These are phyloP conservation scores for Patella ulyssiponensis DNA, from an alignment of 2,888 invertebrate species.

Conservation along the genomic window DNA sequence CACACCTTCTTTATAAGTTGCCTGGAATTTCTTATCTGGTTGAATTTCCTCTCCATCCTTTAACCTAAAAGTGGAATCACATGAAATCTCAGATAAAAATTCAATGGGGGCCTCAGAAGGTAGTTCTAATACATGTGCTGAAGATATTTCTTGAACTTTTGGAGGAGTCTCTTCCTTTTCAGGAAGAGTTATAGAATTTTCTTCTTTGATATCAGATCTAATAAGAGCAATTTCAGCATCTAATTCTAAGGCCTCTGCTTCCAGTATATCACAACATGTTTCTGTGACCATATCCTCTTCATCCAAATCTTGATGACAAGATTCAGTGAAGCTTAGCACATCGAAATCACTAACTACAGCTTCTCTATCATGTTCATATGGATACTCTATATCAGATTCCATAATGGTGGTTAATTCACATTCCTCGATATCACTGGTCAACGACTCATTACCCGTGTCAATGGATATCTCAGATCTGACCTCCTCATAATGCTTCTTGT, in stretches of 20 bases:
- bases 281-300: background rate
- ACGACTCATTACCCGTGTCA: constrained; percentile 38
- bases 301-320: background rate
- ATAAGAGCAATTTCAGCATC: constrained; percentile 3
- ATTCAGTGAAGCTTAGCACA: background rate
- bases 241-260: background rate
- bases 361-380: background rate
- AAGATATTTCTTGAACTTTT: background rate
- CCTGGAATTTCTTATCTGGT: constrained; percentile 65
- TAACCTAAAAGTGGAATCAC: constrained; percentile 52
- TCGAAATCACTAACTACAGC: constrained; percentile 5
- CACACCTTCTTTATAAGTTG: constrained; percentile 65
- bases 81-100: background rate
- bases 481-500: constrained; percentile 13
- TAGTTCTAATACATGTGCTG: background rate
- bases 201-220: background rate
- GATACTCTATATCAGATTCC: constrained; percentile 35
- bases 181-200: background rate
- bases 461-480: constrained; percentile 26
- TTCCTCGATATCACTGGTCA: constrained; percentile 33
- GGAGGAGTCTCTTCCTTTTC: background rate
- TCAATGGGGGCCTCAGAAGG: background rate
- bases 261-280: background rate
- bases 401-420: constrained; percentile 30
- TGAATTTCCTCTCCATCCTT: constrained; percentile 67